Base-by-base conservation (phyloP, 2,888 invertebrate species). In the Chrysolina americana region DNA sequence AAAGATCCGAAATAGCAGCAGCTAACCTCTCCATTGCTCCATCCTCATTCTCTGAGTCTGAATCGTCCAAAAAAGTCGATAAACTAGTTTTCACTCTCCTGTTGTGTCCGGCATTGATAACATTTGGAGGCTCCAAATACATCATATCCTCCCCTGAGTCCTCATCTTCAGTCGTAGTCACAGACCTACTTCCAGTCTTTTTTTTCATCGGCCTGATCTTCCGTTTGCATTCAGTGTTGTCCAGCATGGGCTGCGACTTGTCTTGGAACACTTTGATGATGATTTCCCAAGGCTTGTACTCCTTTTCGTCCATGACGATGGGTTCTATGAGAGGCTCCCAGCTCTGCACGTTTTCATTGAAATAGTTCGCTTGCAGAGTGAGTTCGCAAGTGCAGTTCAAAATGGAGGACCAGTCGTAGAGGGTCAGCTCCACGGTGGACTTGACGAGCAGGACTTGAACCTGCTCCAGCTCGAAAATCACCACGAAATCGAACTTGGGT, bases 321-420 rank as follows among this genome's bases (percentile, higher is more conserved):
- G 95, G 94, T 81, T 96, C 96, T 0, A 96, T 86, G 0, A 97
- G 86, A 0, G 96, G 96, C 84, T 97, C 96, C 97, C 97, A 97
- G 10, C 90, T 82, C 80, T 88, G 88, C 41, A 85, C 76, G 71
- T 79, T 82, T 70, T 88, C 88, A 75, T 88, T 88, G 77, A 86
- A 88, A 77, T 87, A 88, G 80, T 88, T 89, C 0, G 90, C 91
- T 73, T 89, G 89, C 6, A 90, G 69, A 0, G 89, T 88, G 1
- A 90, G 70, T 2, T 89, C 87, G 0, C 87, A 85, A 4, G 85
- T 87, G 65, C 86, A 86, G 70, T 87, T 88, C 36, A 88, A 70
- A 17, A 87, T 75, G 28, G 90, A 90, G 0, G 93, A 92, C 94
- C 94, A 94, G 85, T 94, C 93, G 83, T 92, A 90, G 0, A 93